These are phyloP conservation scores for Neolamprologus variostigma DNA, from an alignment of 2,113 vertebrate species.

Conservation along the genomic window DNA sequence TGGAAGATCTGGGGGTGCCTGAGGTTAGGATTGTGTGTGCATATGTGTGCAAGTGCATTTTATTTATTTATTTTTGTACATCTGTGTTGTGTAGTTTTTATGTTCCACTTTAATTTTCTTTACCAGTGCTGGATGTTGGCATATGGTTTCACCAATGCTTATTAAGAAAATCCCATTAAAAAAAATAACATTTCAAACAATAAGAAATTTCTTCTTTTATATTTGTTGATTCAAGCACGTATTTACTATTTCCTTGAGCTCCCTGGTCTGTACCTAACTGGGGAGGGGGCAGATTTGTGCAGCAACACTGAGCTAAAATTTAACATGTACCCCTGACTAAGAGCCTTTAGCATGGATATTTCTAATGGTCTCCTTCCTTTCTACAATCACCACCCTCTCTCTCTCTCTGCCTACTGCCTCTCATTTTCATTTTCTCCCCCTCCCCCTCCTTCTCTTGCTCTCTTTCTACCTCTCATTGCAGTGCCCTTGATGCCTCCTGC, in stretches of 20 bases:
- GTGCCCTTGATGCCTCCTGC: constrained; percentile 93
- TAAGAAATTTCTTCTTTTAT: not conserved
- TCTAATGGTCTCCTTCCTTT: constrained; percentile 36
- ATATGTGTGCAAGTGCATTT: not conserved
- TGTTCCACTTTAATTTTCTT: not conserved
- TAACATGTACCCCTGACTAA: constrained; percentile 11
- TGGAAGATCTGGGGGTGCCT: constrained; percentile 28
- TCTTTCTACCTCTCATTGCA: constrained; percentile 67
- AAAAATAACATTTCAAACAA: not conserved
- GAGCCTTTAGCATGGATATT: constrained; percentile 23
- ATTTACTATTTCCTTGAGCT: not conserved
- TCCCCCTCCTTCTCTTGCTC: not conserved
- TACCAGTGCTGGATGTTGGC: not conserved
- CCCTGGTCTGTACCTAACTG: not conserved
- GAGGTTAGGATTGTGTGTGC: constrained; percentile 16
- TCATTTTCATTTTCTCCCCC: constrained; percentile 24
- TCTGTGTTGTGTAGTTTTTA: not conserved
- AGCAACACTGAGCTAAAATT: not conserved
- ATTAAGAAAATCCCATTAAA: not conserved
- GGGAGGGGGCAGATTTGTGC: not conserved
- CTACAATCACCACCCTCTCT: constrained; percentile 13
- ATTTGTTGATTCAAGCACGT: not conserved
- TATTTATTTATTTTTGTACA: not conserved
- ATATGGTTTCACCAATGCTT: not conserved
- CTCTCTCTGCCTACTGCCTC: constrained; percentile 27